A percentile compares a stretch with the other conserved stretches of the same genome.
These are phyloP conservation scores for Platichthys stellatus DNA, from an alignment of 2,113 vertebrate species.

Conservation along the genomic window DNA sequence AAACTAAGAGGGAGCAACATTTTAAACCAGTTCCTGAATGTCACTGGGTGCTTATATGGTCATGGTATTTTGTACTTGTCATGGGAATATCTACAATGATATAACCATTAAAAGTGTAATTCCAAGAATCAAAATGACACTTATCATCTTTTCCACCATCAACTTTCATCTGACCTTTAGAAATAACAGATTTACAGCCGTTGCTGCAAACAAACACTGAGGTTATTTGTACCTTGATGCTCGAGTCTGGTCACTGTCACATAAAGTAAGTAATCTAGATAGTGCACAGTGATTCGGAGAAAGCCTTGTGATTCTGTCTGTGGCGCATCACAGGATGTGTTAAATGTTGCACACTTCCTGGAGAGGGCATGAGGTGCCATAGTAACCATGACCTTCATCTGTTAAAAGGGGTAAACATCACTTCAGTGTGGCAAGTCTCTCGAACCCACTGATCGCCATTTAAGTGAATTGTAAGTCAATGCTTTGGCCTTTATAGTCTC, in stretches of 20 bases:
- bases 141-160: conserved; percentile 17
- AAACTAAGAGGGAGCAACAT: not conserved
- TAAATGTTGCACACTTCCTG: conserved; percentile 75
- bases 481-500: conserved; percentile 2
- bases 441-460: conserved; percentile 9
- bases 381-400: conserved; percentile 40
- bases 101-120: conserved; percentile 1
- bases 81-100: conserved; percentile 26
- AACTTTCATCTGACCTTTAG: conserved; percentile 19
- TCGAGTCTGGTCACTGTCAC: not conserved
- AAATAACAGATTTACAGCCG: conserved; percentile 12
- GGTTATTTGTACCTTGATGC: not conserved
- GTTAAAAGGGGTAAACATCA: conserved; percentile 36
- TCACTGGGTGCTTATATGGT: conserved; percentile 18
- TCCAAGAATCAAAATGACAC: not conserved
- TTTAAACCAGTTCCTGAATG: conserved; percentile 15
- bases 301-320: conserved; percentile 22
- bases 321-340: conserved; percentile 35
- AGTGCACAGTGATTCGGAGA: not conserved
- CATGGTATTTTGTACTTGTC: conserved; percentile 33
- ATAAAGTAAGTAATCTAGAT: not conserved
- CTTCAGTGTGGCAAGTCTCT: not conserved
- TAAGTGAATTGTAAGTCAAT: conserved; percentile 1
- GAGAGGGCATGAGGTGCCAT: conserved; percentile 38
- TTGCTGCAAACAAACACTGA: conserved; percentile 3